Conservation (phyloP, 2,797 vertebrate species). For the Tapirus indicus region DNA sequence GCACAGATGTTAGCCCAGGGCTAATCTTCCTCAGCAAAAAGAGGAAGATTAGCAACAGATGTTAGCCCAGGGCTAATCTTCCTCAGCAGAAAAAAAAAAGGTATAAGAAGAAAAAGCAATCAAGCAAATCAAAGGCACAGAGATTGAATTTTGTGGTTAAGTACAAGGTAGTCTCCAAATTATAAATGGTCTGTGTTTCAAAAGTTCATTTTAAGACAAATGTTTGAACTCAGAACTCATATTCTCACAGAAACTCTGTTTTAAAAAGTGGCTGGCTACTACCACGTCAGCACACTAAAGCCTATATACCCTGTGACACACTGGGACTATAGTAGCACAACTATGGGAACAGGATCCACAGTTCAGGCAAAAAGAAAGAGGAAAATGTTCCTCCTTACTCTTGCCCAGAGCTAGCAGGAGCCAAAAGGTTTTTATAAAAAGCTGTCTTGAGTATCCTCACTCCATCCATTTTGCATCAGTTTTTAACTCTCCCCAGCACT, state of each 20-base stretch:
- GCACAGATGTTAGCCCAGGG: too few species aligned
- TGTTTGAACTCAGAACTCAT: background rate
- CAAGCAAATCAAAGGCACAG: background rate
- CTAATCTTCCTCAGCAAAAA: too few species aligned
- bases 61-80: too few species aligned
- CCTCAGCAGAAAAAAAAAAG: background rate
- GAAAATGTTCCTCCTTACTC: background rate
- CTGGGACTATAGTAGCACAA: background rate
- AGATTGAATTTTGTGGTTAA: background rate
- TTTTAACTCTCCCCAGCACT: background rate
- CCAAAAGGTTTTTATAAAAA: background rate
- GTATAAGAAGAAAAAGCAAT: background rate
- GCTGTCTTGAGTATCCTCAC: background rate
- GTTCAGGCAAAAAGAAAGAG: background rate
- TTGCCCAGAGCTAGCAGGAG: background rate
- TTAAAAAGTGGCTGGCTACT: background rate
- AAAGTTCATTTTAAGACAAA: conserved; percentile 1
- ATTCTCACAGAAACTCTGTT: background rate
- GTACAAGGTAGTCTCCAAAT: background rate
- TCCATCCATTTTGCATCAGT: background rate
- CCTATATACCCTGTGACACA: background rate
- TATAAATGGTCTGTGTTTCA: background rate
- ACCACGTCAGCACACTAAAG: background rate
- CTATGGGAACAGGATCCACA: background rate
- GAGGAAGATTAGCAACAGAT: too few species aligned